phyloP scores from a whole-genome alignment of 2,113 vertebrate genomes.

The Mobula hypostoma region DNA sequence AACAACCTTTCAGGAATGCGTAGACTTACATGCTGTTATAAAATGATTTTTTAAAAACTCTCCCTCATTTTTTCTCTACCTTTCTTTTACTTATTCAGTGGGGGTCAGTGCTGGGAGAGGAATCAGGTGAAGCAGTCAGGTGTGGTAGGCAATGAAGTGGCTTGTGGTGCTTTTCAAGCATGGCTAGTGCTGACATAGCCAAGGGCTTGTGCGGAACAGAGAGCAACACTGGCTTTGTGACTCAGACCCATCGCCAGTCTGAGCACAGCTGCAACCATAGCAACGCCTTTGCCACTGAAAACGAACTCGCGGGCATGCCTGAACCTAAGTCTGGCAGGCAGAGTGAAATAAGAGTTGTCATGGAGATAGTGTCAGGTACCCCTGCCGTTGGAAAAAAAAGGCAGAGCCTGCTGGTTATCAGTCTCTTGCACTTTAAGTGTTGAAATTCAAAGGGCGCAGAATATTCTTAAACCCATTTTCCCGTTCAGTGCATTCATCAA shows the following conservation, averaged over 20 bases:
- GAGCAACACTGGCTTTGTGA: background rate
- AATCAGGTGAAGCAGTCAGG: background rate
- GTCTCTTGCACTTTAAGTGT: background rate
- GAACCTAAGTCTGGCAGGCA: background rate
- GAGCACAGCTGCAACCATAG: conserved; percentile 15
- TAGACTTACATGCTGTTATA: background rate
- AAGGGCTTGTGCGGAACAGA: background rate
- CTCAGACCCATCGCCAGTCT: background rate
- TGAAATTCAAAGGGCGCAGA: conserved; percentile 16
- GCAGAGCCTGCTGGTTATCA: background rate
- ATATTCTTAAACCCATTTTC: background rate
- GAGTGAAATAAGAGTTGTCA: background rate
- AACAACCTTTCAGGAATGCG: background rate
- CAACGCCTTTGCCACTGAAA: conserved; percentile 19
- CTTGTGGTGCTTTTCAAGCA: background rate
- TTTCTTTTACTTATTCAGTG: background rate
- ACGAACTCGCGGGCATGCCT: conserved; percentile 1
- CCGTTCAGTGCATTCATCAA: background rate
- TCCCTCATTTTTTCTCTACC: background rate
- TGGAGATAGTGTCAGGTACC: background rate
- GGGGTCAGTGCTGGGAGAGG: background rate
- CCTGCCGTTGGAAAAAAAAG: background rate
- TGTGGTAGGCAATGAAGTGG: background rate
- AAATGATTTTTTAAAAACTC: background rate
- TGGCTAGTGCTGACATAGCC: no score